phyloP scores from a whole-genome alignment of 2,113 vertebrate species.

The Corynorhinus townsendii region DNA sequence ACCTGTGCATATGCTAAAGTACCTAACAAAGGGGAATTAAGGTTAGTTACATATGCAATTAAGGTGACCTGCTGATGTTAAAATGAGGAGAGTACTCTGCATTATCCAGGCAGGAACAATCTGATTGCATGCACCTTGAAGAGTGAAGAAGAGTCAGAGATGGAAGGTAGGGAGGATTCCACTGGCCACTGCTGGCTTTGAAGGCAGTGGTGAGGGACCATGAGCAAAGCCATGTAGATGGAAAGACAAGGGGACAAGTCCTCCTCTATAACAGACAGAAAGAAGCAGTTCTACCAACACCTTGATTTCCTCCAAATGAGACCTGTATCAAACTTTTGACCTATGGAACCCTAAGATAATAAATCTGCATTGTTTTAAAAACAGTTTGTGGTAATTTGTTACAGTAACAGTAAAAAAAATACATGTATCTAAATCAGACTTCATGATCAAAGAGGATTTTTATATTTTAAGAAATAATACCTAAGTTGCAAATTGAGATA shows the following conservation, averaged over 20 bases:
- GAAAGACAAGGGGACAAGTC: not conserved
- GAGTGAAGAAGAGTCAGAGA: not conserved
- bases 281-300: not conserved
- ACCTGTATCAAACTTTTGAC: not conserved
- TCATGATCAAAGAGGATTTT: not conserved
- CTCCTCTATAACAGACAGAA: not conserved
- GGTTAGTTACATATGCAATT: not conserved
- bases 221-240: not conserved
- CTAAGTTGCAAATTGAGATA: not conserved
- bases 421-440: not conserved
- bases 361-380: not conserved
- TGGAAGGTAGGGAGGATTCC: fast-evolving
- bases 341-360: not conserved
- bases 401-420: not conserved
- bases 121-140: not conserved
- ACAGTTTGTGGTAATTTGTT: not conserved
- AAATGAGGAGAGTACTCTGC: not conserved
- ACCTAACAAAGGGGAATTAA: not conserved
- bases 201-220: not conserved
- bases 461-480: not conserved
- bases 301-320: not conserved
- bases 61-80: not conserved
- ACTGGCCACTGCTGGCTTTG: not conserved
- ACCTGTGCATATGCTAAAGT: too few species aligned
- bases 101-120: not conserved